Evolutionary conservation across 2,888 invertebrate genomes (phyloP), one percentile per base, ranked within the genome.

Genomic region (Ametastegia equiseti): DNA sequence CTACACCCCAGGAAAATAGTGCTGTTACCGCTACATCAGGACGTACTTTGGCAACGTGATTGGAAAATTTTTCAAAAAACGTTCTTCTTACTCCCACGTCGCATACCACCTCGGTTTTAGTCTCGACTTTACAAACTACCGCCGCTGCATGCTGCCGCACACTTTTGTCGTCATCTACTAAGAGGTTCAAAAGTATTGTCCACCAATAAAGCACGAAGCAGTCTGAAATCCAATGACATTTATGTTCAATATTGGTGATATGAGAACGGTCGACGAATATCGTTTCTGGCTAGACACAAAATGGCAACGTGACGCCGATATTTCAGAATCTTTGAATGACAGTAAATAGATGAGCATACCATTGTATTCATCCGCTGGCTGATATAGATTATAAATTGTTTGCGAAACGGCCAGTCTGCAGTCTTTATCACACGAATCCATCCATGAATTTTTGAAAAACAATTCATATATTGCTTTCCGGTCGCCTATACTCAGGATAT

Each of bases 1-100:
- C 84, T 15, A 88, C 83, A n/a, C 88, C 86, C 91, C 91, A 92
- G 57, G 85, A 86, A 77, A 92, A 91, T 4, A 90, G 84, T 42
- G 88, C 88, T 2, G 87, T 84, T 23, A 87, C 83, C 19, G 84
- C 83, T 15, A 86, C 82, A 13, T 81, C 84, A 2, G 86, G 86
- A 42, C 84, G 36, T 23, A 78, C 45, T 3, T 82, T 57, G 2
- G 75, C 78, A 47, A 87, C 73, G 0, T 5, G 67, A 5, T 83
- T 45, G 2, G 79, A 81, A 73, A 91, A 91, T 80, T 86, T 88
- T 0, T 83, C 36, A 23, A 91, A 90, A 83, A 91, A 88, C 27
- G 77, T 57, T 47, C 84, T 36, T 13, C 88, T 81, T n/a, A 83
- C 81, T 15, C 73, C 75, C 1, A 84, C 80, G 11, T 83, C 84